Conservation (phyloP, 2,888 invertebrate species). For the Pollenia labialis region DNA sequence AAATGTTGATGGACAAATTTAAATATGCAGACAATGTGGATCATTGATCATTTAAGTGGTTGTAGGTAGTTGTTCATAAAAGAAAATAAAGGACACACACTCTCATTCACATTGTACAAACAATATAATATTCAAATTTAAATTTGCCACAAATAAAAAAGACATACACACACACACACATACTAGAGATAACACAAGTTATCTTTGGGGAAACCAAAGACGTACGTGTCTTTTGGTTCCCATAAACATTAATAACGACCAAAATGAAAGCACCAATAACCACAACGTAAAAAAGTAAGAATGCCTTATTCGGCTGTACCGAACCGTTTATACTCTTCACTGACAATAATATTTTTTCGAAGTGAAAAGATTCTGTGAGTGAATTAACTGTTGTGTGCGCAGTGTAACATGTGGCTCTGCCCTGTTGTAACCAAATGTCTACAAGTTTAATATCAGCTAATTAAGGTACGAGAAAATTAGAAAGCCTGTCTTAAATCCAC, state of each 20-base stretch:
- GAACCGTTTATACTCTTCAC: too few species aligned
- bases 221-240: slow-evolving; percentile 68
- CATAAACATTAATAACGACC: slow-evolving; percentile 65
- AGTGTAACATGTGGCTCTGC: too few species aligned
- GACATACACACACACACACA: slow-evolving; percentile 10
- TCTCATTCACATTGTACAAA: not conserved
- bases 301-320: not conserved
- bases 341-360: too few species aligned
- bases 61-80: slow-evolving; percentile 59
- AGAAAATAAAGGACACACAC: slow-evolving; percentile 33
- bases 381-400: too few species aligned
- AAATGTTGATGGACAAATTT: slow-evolving; percentile 73
- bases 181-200: not conserved
- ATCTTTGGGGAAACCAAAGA: slow-evolving; percentile 19
- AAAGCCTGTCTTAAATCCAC: too few species aligned
- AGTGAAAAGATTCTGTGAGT: too few species aligned
- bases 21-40: slow-evolving; percentile 74
- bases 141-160: slow-evolving; percentile 9
- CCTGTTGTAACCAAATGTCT: too few species aligned
- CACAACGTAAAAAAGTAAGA: not conserved
- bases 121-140: slow-evolving; percentile 32
- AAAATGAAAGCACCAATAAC: slow-evolving; percentile 9
- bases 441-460: too few species aligned
- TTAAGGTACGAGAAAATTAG: too few species aligned
- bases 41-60: slow-evolving; percentile 73